Evolutionary conservation across 2,797 vertebrate genomes (phyloP).

Genomic region (Tachyglossus aculeatus): DNA sequence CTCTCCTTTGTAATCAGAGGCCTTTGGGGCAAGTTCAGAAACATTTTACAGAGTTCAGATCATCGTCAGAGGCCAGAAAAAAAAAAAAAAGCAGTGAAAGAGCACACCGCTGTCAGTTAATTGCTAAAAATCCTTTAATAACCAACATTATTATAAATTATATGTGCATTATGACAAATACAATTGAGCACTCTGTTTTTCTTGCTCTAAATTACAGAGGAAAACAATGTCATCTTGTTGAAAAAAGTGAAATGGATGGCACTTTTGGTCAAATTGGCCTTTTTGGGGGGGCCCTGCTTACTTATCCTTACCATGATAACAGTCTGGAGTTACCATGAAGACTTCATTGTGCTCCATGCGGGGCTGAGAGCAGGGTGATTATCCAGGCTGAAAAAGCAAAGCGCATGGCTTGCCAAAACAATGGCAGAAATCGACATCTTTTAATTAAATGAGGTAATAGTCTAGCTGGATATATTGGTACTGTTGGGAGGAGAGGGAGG

Average conservation of each 20-base stretch:
- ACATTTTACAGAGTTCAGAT: constrained; percentile 60
- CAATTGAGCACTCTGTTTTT: constrained; percentile 64
- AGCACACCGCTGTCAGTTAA: constrained; percentile 60
- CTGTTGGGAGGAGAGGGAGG: not conserved
- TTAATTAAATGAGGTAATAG: not conserved
- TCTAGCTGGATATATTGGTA: not conserved
- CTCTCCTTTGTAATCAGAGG: constrained; percentile 49
- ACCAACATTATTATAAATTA: constrained; percentile 68
- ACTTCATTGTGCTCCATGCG: constrained; percentile 30
- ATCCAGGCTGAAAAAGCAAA: not conserved
- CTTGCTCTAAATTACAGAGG: constrained; percentile 30
- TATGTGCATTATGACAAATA: constrained; percentile 47
- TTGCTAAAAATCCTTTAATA: constrained; percentile 72
- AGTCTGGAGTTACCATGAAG: constrained; percentile 23
- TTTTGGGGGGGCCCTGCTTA: constrained; percentile 29
- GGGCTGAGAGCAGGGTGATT: not conserved
- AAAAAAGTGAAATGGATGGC: constrained; percentile 36
- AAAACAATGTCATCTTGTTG: constrained; percentile 64
- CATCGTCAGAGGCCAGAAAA: constrained; percentile 29
- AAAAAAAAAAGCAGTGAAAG: constrained; percentile 29
- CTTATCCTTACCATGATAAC: constrained; percentile 39
- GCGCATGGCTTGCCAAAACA: not conserved
- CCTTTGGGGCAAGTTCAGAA: constrained; percentile 67
- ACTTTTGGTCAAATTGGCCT: not conserved
- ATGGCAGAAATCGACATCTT: constrained; percentile 12